Evolutionary conservation across 2,113 vertebrate species (phyloP).

Genomic region (Eidolon helvum): DNA sequence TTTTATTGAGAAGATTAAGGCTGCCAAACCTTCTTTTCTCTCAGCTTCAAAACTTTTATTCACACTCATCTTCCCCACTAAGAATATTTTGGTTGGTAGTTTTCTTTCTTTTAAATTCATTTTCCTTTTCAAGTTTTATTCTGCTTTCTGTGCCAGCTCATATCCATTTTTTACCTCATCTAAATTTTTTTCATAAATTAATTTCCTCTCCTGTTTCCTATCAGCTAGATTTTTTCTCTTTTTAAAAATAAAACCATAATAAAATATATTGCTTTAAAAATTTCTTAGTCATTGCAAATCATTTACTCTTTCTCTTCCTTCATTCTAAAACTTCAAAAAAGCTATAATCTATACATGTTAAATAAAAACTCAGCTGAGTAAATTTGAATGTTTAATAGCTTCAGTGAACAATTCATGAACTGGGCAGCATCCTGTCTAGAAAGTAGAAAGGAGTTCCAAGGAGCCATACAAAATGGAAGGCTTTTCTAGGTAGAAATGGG

Average conservation of each 20-base stretch:
- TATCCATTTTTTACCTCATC: background rate
- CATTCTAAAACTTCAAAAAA: background rate
- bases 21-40: background rate
- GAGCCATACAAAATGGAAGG: no score
- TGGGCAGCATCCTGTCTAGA: no score
- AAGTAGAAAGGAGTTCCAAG: no score
- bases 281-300: background rate
- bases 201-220: background rate
- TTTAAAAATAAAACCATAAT: background rate
- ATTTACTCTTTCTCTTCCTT: background rate
- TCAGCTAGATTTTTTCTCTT: background rate
- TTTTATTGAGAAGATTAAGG: background rate
- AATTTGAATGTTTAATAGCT: no score
- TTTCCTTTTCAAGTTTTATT: background rate
- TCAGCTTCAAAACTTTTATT: background rate
- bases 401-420: no score
- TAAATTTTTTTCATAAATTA: background rate
- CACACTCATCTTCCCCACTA: background rate
- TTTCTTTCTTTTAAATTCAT: background rate
- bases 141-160: background rate
- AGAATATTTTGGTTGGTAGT: background rate
- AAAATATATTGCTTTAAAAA: background rate
- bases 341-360: background rate
- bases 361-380: no score
- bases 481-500: no score